A percentile compares a stretch with the other conserved stretches of the same genome.
Conservation (phyloP, 2,113 vertebrate genomes). For the Delphinapterus leucas region DNA sequence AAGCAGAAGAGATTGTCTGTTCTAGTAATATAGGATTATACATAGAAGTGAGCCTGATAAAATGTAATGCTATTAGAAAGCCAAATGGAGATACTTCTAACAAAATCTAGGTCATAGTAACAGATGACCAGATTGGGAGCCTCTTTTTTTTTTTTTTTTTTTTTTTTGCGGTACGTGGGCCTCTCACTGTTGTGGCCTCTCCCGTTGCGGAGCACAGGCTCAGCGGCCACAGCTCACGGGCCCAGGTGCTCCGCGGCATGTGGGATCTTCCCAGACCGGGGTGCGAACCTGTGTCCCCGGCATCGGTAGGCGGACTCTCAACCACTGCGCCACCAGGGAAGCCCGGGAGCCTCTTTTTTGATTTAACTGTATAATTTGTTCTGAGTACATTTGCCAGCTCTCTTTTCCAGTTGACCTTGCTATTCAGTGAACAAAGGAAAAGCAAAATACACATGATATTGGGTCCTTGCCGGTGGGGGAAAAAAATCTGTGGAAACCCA, state of each 20-base stretch:
- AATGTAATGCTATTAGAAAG: slow-evolving; percentile 63
- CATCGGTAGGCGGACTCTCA: too few relatives aligned
- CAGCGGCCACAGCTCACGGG: too few relatives aligned
- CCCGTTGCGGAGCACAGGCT: too few relatives aligned
- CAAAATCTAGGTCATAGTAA: slow-evolving; percentile 80
- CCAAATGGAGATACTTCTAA: slow-evolving; percentile 75
- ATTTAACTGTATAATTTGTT: slow-evolving; percentile 89
- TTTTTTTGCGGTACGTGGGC: slow-evolving; percentile 48
- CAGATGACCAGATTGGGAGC: slow-evolving; percentile 76
- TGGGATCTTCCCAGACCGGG: too few relatives aligned
- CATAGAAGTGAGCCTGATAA: slow-evolving; percentile 61
- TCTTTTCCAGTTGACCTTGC: slow-evolving; percentile 90
- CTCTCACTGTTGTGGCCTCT: too few relatives aligned
- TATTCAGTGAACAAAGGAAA: slow-evolving; percentile 90
- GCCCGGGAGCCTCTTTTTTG: slow-evolving; percentile 68
- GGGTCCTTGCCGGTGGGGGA: slow-evolving; percentile 69
- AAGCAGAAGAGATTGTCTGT: slow-evolving; percentile 21
- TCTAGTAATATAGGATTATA: slow-evolving; percentile 43
- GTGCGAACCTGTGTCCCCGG: too few relatives aligned
- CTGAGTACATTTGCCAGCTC: slow-evolving; percentile 83
- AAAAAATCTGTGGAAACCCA: slow-evolving; percentile 69
- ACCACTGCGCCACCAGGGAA: too few relatives aligned
- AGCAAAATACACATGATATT: slow-evolving; percentile 75
- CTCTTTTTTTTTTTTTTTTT: slow-evolving; percentile 74
- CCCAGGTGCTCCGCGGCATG: too few relatives aligned